Evolutionary conservation across 2,113 vertebrate species (phyloP).

Genomic region (Turdus rufiventris): DNA sequence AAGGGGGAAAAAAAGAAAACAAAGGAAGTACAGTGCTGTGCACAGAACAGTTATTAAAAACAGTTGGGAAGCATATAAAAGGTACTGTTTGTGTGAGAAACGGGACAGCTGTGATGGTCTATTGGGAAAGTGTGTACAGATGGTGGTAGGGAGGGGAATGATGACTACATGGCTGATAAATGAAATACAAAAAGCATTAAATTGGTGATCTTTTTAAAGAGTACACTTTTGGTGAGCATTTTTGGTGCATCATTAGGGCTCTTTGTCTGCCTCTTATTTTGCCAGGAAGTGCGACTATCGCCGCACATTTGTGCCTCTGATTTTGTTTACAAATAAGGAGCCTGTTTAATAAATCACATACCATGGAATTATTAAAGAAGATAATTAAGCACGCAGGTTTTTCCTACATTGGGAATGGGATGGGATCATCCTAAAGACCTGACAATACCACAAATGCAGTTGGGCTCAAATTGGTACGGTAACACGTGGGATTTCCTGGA

Average conservation of each 20-base stretch:
- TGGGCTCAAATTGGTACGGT: conserved; percentile 55
- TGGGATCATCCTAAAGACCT: conserved; percentile 60
- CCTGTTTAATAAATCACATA: conserved; percentile 59
- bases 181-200: conserved; percentile 66
- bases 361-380: conserved; percentile 64
- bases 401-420: conserved; percentile 42
- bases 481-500: conserved; percentile 54
- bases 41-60: conserved; percentile 71
- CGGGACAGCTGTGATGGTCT: conserved; percentile 80
- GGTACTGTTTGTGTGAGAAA: conserved; percentile 74
- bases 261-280: conserved; percentile 48
- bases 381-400: conserved; percentile 56
- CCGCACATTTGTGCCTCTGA: conserved; percentile 38
- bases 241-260: conserved; percentile 46
- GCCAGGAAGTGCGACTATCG: conserved; percentile 47
- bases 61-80: conserved; percentile 73
- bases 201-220: conserved; percentile 62
- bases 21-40: conserved; percentile 62
- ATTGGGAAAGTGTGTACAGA: conserved; percentile 79
- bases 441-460: conserved; percentile 52
- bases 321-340: conserved; percentile 67
- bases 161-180: conserved; percentile 65
- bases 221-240: conserved; percentile 47
- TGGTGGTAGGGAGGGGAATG: conserved; percentile 70
- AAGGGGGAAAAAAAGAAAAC: not conserved